Percentiles rank a stretch among this genome's conserved stretches.
phyloP scores from a whole-genome alignment of 2,113 vertebrate species.

The Perccottus glenii region DNA sequence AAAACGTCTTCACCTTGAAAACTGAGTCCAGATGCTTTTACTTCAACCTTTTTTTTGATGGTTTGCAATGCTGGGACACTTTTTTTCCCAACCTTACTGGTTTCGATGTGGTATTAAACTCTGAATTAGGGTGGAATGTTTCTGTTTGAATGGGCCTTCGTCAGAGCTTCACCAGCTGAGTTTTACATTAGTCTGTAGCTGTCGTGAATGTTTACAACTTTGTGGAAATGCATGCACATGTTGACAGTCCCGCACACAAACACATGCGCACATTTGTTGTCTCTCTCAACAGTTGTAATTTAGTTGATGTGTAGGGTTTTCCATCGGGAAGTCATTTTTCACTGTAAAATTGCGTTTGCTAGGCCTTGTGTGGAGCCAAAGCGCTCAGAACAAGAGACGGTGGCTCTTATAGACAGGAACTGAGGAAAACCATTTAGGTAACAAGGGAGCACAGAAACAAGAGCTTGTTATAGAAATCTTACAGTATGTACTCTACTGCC shows the following conservation, averaged over 20 bases:
- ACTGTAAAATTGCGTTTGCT: constrained; percentile 47
- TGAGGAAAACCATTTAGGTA: constrained; percentile 62
- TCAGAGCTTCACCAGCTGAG: constrained; percentile 57
- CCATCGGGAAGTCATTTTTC: constrained; percentile 51
- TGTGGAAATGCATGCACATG: constrained; percentile 4
- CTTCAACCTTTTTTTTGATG: no score
- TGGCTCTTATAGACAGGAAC: constrained; percentile 62
- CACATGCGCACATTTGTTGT: constrained; percentile 50
- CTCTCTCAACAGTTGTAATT: constrained; percentile 37
- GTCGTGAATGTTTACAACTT: constrained; percentile 30
- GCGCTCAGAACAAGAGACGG: constrained; percentile 12
- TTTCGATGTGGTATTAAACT: constrained; percentile 60
- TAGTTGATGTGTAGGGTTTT: constrained; percentile 46
- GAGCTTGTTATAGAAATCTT: constrained; percentile 34
- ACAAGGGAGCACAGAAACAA: constrained; percentile 46
- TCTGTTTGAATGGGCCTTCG: constrained; percentile 28
- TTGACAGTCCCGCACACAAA: constrained; percentile 13
- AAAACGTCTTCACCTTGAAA: no score
- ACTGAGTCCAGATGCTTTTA: no score
- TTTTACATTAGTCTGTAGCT: constrained; percentile 59
- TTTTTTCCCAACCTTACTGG: constrained; percentile 45
- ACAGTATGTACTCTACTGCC: constrained; percentile 9
- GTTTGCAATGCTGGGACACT: constrained; percentile 34
- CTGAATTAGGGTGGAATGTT: constrained; percentile 45
- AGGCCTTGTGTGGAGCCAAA: constrained; percentile 22